phyloP scores from a whole-genome alignment of 2,888 invertebrate genomes.

The Bugula neritina region DNA sequence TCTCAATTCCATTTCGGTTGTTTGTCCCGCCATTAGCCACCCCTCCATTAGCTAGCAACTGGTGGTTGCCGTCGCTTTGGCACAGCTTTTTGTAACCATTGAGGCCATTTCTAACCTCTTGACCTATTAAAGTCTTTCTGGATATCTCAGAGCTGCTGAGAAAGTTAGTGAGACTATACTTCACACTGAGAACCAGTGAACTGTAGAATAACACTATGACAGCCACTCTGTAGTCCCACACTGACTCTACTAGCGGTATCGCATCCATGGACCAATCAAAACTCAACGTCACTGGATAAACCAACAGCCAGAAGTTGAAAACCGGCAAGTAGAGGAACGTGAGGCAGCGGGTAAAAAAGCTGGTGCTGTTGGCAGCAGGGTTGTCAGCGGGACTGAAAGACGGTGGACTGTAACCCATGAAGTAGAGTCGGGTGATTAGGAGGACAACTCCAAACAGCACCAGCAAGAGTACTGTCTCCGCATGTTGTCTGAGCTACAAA shows the following conservation, averaged over 20 bases:
- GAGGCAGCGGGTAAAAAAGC: slow-evolving; percentile 71
- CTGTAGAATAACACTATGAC: slow-evolving; percentile 70
- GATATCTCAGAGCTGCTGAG: neutral
- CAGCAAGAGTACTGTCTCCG: slow-evolving; percentile 55
- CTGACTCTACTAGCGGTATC: slow-evolving; percentile 73
- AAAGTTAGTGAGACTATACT: neutral
- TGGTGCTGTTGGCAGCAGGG: slow-evolving; percentile 82
- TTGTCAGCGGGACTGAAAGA: slow-evolving; percentile 91
- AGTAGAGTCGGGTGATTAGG: slow-evolving; percentile 69
- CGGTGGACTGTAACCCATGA: slow-evolving; percentile 66
- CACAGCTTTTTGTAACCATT: neutral
- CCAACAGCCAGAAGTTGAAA: slow-evolving; percentile 77
- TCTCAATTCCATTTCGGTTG: neutral
- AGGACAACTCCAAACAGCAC: slow-evolving; percentile 65
- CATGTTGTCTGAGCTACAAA: neutral
- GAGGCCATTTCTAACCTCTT: neutral
- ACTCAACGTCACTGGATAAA: slow-evolving; percentile 80
- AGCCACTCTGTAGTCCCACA: slow-evolving; percentile 74
- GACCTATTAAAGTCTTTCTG: too few species aligned
- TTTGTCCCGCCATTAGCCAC: neutral
- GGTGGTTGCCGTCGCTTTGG: too few species aligned
- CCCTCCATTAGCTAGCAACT: too few species aligned
- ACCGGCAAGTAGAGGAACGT: slow-evolving; percentile 88
- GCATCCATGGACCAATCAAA: slow-evolving; percentile 99
- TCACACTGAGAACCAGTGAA: slow-evolving; percentile 31